Conservation (phyloP, 2,113 vertebrate species). For the Danio rerio region DNA sequence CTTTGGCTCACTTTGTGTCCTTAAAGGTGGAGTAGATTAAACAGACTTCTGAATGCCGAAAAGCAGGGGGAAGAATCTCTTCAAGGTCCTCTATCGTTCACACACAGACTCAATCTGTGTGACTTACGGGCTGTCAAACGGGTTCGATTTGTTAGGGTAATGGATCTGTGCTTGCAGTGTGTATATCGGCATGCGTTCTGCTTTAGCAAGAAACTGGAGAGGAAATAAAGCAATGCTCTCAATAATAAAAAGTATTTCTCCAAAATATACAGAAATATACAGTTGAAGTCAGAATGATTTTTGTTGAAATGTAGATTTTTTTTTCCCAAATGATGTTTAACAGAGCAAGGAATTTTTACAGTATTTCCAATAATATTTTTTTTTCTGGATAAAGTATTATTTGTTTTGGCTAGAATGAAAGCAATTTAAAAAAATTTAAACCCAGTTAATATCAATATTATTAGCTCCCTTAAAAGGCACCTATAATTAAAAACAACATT, state of each 20-base stretch:
- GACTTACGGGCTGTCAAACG: not conserved
- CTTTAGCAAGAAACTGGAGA: not conserved
- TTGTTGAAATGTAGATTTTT: too few species aligned
- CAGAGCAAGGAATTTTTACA: too few species aligned
- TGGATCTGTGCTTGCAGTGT: not conserved
- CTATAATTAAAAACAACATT: too few species aligned
- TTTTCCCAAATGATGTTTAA: too few species aligned
- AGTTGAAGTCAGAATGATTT: too few species aligned
- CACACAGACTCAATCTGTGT: not conserved
- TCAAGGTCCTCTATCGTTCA: not conserved
- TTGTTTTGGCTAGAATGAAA: too few species aligned
- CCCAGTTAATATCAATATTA: too few species aligned
- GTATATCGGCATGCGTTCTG: not conserved
- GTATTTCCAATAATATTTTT: too few species aligned
- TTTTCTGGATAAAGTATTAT: too few species aligned
- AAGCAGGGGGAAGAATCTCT: not conserved
- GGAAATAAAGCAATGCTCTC: not conserved
- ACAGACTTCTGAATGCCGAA: slow-evolving; percentile 17
- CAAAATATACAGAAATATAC: not conserved
- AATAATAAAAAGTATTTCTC: not conserved
- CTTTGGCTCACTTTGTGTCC: slow-evolving; percentile 8
- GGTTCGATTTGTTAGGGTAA: slow-evolving; percentile 8
- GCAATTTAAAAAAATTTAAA: too few species aligned
- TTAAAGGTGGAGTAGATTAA: slow-evolving; percentile 32
- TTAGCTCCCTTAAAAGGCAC: too few species aligned